A percentile compares a stretch with the other conserved stretches of the same genome.
phyloP scores from a whole-genome alignment of 2,888 invertebrate species.

The Sinhomidia bicolor region DNA sequence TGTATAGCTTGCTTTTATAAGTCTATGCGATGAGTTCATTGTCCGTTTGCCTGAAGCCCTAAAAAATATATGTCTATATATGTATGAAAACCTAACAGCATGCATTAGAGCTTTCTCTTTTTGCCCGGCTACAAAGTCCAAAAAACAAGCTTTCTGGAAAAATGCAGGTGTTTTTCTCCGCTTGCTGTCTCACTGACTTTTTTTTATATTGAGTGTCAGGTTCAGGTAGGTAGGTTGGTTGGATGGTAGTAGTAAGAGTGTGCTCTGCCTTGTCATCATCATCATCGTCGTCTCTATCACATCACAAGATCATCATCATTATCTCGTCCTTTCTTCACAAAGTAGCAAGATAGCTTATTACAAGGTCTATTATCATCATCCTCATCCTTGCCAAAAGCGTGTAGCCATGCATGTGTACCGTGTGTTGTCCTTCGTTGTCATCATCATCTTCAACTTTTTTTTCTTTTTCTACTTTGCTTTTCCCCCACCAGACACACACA shows the following conservation, averaged over 20 bases:
- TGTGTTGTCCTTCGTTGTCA: background rate
- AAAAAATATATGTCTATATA: background rate
- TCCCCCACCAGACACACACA: background rate
- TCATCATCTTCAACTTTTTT: background rate
- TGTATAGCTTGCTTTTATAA: background rate
- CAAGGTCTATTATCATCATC: constrained; percentile 18
- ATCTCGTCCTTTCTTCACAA: constrained; percentile 28
- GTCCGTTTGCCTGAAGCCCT: constrained; percentile 28
- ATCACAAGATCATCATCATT: constrained; percentile 41
- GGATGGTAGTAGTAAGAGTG: no score
- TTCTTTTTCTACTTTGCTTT: background rate
- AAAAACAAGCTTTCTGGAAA: background rate
- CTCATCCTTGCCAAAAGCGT: background rate
- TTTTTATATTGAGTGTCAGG: constrained; percentile 13
- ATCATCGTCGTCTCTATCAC: constrained; percentile 1
- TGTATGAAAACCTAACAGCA: background rate
- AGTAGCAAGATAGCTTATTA: constrained; percentile 46
- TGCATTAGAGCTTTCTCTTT: background rate
- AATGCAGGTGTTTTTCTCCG: constrained; percentile 28
- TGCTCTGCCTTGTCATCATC: constrained; percentile 40
- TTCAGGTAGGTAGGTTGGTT: no score
- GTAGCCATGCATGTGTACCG: background rate
- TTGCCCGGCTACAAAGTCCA: background rate
- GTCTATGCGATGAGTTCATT: no score
- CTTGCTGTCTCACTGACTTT: no score